Percentiles rank a stretch among this genome's conserved stretches.
These are phyloP conservation scores for Scomber japonicus DNA, from an alignment of 2,113 vertebrate genomes.

Conservation along the genomic window DNA sequence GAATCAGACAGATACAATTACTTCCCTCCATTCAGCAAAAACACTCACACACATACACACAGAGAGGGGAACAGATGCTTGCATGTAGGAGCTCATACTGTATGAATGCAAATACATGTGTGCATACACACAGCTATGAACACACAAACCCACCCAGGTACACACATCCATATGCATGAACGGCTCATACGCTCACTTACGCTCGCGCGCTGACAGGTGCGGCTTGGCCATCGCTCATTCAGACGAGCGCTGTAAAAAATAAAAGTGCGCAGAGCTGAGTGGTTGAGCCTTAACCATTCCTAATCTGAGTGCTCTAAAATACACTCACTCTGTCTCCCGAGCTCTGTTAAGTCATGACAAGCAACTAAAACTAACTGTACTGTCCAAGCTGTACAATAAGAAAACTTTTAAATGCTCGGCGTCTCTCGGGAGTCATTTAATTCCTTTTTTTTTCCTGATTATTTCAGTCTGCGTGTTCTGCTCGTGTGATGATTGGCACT, in stretches of 20 bases:
- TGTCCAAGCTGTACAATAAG: too few species aligned
- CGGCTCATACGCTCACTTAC: neutral
- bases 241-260: slow-evolving; percentile 37
- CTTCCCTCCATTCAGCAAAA: slow-evolving; percentile 20
- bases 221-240: slow-evolving; percentile 55
- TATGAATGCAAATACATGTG: neutral
- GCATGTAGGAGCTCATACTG: neutral
- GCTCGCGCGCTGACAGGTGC: slow-evolving; percentile 41
- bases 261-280: slow-evolving; percentile 39
- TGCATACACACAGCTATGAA: neutral
- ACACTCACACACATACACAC: slow-evolving; percentile 7
- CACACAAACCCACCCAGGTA: neutral
- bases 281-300: slow-evolving; percentile 61
- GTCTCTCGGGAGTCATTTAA: neutral
- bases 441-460: neutral
- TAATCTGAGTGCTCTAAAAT: slow-evolving; percentile 65
- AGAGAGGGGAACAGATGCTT: neutral
- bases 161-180: slow-evolving; percentile 12
- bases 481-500: neutral
- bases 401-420: too few species aligned
- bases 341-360: slow-evolving; percentile 2
- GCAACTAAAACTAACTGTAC: neutral
- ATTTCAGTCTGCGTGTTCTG: slow-evolving; percentile 9
- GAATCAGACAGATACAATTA: slow-evolving; percentile 18
- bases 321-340: slow-evolving; percentile 38